These are phyloP conservation scores for Limanda limanda DNA, from an alignment of 2,113 vertebrate species.

Conservation along the genomic window DNA sequence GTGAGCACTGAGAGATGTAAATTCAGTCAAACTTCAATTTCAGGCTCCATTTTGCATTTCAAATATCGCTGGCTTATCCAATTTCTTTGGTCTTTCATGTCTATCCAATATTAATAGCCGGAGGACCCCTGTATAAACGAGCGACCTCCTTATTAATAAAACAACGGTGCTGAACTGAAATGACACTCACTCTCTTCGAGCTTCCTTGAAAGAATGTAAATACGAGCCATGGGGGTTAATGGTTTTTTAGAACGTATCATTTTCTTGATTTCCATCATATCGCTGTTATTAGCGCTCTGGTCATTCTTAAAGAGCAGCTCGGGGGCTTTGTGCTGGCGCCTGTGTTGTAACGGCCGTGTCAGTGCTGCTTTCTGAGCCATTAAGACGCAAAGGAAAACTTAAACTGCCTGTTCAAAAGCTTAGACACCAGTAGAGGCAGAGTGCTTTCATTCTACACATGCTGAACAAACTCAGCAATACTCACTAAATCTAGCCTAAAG, in stretches of 20 bases:
- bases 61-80: constrained; percentile 49
- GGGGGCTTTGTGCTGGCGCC: neutral
- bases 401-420: too few relatives aligned
- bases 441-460: too few relatives aligned
- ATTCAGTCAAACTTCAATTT: constrained; percentile 26
- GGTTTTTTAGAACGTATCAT: neutral
- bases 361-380: neutral
- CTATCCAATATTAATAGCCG: constrained; percentile 59
- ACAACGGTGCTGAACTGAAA: constrained; percentile 20
- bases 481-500: too few relatives aligned
- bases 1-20: neutral
- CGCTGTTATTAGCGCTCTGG: neutral
- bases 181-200: neutral
- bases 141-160: constrained; percentile 52
- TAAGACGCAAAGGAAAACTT: neutral
- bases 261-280: constrained; percentile 7
- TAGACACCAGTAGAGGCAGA: too few relatives aligned
- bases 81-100: constrained; percentile 56
- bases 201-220: constrained; percentile 26
- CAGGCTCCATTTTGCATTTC: constrained; percentile 39
- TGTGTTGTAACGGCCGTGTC: neutral
- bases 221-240: constrained; percentile 22
- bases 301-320: neutral
- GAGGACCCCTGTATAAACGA: constrained; percentile 51
- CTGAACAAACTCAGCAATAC: too few relatives aligned